Conservation (phyloP, 30 jellyfish, hydroid and myxozoan genomes). For the Aurelia aurita region DNA sequence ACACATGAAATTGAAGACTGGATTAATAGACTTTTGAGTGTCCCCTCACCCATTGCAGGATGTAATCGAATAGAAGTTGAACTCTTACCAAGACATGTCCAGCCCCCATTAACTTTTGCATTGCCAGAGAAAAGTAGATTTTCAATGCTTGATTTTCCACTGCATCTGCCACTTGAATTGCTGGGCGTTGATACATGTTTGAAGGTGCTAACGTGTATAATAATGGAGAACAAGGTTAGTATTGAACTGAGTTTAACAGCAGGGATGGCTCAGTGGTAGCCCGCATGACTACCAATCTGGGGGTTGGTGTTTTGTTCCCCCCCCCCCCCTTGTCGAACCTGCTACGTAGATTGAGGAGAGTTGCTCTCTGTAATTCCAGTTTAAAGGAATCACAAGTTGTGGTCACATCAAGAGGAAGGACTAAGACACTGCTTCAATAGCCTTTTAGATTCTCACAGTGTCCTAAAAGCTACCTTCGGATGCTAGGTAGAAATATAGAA, state of each 20-base stretch:
- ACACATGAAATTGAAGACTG: conserved; percentile 78
- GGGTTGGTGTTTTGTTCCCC: too few relatives aligned
- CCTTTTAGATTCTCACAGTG: too few relatives aligned
- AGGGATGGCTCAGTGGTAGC: too few relatives aligned
- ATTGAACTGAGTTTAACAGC: neutral
- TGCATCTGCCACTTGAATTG: conserved; percentile 87
- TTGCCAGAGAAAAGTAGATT: conserved; percentile 96
- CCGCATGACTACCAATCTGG: too few relatives aligned
- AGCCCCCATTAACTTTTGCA: conserved; percentile 97
- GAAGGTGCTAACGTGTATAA: conserved; percentile 84
- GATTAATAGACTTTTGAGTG: conserved; percentile 67
- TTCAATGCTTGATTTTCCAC: conserved; percentile 83
- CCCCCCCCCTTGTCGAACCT: too few relatives aligned
- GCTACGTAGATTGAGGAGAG: too few relatives aligned
- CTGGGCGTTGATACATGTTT: conserved; percentile 93
- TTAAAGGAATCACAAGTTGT: too few relatives aligned
- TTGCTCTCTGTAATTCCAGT: too few relatives aligned
- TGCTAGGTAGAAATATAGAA: too few relatives aligned
- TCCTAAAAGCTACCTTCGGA: too few relatives aligned
- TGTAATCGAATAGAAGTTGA: conserved; percentile 84
- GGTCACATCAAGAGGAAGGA: too few relatives aligned
- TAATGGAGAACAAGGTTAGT: conserved; percentile 89
- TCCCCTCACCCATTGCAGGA: conserved; percentile 90
- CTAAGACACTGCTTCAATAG: too few relatives aligned
- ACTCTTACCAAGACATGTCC: conserved; percentile 89